Conservation (phyloP, 2,888 invertebrate species). For the Cosmia pyralina region DNA sequence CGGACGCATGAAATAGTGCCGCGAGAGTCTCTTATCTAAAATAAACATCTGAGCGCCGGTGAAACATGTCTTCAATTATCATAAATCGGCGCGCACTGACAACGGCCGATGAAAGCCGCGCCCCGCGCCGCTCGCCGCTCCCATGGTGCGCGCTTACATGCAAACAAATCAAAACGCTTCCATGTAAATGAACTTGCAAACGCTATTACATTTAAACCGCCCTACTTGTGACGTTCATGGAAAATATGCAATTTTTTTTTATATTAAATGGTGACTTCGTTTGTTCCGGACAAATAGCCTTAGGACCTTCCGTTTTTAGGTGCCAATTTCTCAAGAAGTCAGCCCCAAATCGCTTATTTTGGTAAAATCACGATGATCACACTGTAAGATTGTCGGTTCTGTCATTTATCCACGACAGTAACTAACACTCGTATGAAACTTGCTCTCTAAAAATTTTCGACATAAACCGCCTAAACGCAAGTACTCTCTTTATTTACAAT, state of each 20-base stretch:
- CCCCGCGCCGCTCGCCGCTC: conserved; percentile 81
- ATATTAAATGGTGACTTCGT: conserved; percentile 7
- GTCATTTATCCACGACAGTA: neutral
- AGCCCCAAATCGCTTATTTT: neutral
- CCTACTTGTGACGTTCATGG: conserved; percentile 34
- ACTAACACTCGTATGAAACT: neutral
- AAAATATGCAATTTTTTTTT: conserved; percentile 22
- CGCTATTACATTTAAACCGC: conserved; percentile 62
- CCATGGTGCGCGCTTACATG: conserved; percentile 72
- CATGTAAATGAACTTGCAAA: conserved; percentile 60
- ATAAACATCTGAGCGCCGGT: conserved; percentile 89
- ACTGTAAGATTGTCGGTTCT: neutral
- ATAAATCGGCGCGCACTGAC: conserved; percentile 89
- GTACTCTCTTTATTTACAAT: too few species aligned
- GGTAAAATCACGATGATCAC: neutral
- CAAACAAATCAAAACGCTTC: conserved; percentile 78
- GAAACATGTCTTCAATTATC: conserved; percentile 90
- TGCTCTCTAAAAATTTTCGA: neutral
- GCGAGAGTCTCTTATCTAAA: conserved; percentile 87
- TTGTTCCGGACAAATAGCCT: neutral
- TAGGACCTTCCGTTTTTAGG: neutral
- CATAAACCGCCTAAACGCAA: neutral
- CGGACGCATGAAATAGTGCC: conserved; percentile 89
- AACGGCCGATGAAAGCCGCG: conserved; percentile 83
- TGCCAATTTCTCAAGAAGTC: neutral